phyloP scores from a whole-genome alignment of 1,140 invertebrate genomes.

The Megalonaias nervosa region DNA sequence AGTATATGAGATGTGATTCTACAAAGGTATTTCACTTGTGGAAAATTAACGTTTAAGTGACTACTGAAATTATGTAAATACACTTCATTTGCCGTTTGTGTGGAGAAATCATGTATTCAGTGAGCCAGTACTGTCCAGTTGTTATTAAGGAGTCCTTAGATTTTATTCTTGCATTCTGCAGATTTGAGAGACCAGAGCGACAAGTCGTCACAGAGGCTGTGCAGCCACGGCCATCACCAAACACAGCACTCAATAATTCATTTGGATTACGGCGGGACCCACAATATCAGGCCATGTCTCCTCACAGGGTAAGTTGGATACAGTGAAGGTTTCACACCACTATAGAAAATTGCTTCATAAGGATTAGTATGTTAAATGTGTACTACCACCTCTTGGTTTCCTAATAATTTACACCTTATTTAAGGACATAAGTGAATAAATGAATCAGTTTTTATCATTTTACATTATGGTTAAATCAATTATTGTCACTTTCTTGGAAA shows the following conservation, averaged over 20 bases:
- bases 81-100: too few species aligned
- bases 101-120: too few species aligned
- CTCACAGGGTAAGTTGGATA: slow-evolving; percentile 44
- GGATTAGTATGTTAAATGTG: not conserved
- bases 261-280: slow-evolving; percentile 47
- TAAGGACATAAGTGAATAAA: not conserved
- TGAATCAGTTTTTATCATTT: not conserved
- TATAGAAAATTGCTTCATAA: not conserved
- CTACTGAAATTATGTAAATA: too few species aligned
- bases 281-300: slow-evolving; percentile 46
- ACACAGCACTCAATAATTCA: slow-evolving; percentile 59
- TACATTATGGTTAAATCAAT: not conserved
- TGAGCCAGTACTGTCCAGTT: too few species aligned
- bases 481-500: not conserved
- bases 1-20: too few species aligned
- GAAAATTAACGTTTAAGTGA: too few species aligned
- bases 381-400: not conserved
- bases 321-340: not conserved
- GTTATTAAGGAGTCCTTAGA: too few species aligned
- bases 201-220: slow-evolving; percentile 58
- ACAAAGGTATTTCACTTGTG: too few species aligned
- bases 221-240: slow-evolving; percentile 52
- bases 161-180: slow-evolving; percentile 18
- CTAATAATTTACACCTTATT: not conserved
- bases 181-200: slow-evolving; percentile 59